These are phyloP conservation scores for Acyrthosiphon pisum DNA, from an alignment of 1,140 invertebrate genomes.

Conservation along the genomic window DNA sequence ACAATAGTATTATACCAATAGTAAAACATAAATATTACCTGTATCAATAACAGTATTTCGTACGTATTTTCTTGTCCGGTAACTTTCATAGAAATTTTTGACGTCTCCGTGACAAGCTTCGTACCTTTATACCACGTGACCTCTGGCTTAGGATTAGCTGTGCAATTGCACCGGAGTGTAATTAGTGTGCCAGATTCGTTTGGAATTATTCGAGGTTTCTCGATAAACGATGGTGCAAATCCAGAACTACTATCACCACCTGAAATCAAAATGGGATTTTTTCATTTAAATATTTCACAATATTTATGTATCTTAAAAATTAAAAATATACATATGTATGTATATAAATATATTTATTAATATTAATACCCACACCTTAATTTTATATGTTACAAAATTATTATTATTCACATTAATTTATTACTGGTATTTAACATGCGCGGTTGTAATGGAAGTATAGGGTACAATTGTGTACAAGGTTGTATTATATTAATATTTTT, in stretches of 20 bases:
- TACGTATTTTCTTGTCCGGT: slow-evolving; percentile 84
- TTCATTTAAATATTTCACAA: neutral
- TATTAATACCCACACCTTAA: neutral
- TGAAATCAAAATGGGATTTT: slow-evolving; percentile 62
- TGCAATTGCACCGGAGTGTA: slow-evolving; percentile 94
- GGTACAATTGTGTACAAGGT: neutral
- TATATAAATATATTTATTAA: neutral
- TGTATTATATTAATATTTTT: slow-evolving; percentile 21
- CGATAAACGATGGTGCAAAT: slow-evolving; percentile 92
- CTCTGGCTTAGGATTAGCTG: slow-evolving; percentile 88
- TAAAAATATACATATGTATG: neutral
- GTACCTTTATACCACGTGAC: slow-evolving; percentile 90
- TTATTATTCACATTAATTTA: neutral
- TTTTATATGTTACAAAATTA: slow-evolving; percentile 4
- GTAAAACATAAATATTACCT: slow-evolving; percentile 67
- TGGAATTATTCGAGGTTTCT: slow-evolving; percentile 96
- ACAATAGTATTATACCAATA: neutral
- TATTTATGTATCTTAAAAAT: neutral
- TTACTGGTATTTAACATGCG: slow-evolving; percentile 45
- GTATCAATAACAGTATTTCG: slow-evolving; percentile 86
- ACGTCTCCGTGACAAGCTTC: slow-evolving; percentile 82
- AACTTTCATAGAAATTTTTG: slow-evolving; percentile 83
- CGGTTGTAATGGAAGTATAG: slow-evolving; percentile 29
- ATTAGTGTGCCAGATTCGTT: slow-evolving; percentile 95
- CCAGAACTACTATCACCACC: slow-evolving; percentile 88